A percentile compares a stretch with the other conserved stretches of the same genome.
phyloP scores from a whole-genome alignment of 1,140 invertebrate species.

The Antheraea pernyi region DNA sequence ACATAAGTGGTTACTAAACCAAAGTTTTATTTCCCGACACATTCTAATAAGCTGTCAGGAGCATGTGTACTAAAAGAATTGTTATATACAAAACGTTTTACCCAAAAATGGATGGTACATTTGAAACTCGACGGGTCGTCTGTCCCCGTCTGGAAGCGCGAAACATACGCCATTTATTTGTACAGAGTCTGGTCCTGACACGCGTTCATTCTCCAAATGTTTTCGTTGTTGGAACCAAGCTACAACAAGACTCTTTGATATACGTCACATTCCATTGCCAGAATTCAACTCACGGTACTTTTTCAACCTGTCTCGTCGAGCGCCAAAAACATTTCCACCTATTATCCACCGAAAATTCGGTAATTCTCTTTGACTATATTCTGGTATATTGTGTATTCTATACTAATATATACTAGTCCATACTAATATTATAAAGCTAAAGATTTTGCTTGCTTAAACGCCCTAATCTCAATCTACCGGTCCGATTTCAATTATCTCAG shows the following conservation, averaged over 20 bases:
- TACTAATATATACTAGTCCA: too few relatives aligned
- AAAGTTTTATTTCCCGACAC: not conserved
- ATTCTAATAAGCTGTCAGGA: not conserved
- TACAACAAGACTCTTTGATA: constrained; percentile 36
- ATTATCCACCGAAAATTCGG: constrained; percentile 25
- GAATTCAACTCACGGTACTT: constrained; percentile 28
- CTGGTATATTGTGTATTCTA: too few relatives aligned
- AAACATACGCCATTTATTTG: constrained; percentile 49
- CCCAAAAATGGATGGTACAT: constrained; percentile 26
- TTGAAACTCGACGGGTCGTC: constrained; percentile 41
- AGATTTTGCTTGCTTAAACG: too few relatives aligned
- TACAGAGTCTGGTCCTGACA: constrained; percentile 40
- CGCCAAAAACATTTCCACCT: constrained; percentile 29
- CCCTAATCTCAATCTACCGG: too few relatives aligned
- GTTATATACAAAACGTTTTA: not conserved
- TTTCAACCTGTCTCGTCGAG: constrained; percentile 27
- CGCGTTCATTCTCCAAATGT: constrained; percentile 55
- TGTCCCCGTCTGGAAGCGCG: constrained; percentile 32
- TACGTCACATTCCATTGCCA: constrained; percentile 32
- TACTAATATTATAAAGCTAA: too few relatives aligned
- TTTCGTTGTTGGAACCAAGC: constrained; percentile 43
- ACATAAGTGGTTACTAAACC: too few relatives aligned
- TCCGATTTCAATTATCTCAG: too few relatives aligned
- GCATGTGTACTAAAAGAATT: constrained; percentile 1
- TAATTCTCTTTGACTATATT: constrained; percentile 14